Base-by-base conservation (phyloP, 2,888 invertebrate species). In the Andrena minutula region DNA sequence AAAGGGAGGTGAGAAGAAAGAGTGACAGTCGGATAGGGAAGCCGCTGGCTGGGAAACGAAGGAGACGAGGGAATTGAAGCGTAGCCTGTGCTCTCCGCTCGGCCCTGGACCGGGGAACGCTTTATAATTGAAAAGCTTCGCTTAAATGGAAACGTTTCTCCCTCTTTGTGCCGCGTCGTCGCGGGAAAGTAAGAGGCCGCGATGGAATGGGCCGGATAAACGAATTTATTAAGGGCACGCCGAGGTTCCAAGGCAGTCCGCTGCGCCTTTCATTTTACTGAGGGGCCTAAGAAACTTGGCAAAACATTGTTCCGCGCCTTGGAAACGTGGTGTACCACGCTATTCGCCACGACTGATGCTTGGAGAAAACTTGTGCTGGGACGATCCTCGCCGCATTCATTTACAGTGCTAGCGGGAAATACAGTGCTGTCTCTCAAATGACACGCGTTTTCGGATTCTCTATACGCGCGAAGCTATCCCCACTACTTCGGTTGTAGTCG, bases 41-140 rank as follows among this genome's bases (percentile, higher is more conserved):
- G 58, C 65, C 49, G 68, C 41, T n/a, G 77, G 75, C 79, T 74
- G 72, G 72, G 49, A 81, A 82, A 77, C 76, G 82, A 79, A 85
- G 82, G 82, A 86, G 86, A 82, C 78, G 80, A 75, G 86, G 77
- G 82, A 87, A 84, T 87, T 87, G 86, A 90, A 87, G 86, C 85
- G 84, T 75, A 80, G 77, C 74, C 71, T 75, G 71, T 56, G 70
- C 63, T 56, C 61, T 41, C 73, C 63, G 7, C 47, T 32, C 32
- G 51, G 35, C 60, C 56, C 58, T 68, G 70, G 81, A 56, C 71
- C 85, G 85, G 87, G 85, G 90, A 90, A 90, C 90, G 89, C 90
- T 90, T 91, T 90, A 91, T 92, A 91, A 91, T 92, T 91, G 92
- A 92, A 91, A 91, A 91, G 92, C 91, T 89, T 89, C 88, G 91